Evolutionary conservation across 2,797 vertebrate genomes (phyloP), one percentile per base, ranked within the genome.

Genomic region (Chelon auratus): DNA sequence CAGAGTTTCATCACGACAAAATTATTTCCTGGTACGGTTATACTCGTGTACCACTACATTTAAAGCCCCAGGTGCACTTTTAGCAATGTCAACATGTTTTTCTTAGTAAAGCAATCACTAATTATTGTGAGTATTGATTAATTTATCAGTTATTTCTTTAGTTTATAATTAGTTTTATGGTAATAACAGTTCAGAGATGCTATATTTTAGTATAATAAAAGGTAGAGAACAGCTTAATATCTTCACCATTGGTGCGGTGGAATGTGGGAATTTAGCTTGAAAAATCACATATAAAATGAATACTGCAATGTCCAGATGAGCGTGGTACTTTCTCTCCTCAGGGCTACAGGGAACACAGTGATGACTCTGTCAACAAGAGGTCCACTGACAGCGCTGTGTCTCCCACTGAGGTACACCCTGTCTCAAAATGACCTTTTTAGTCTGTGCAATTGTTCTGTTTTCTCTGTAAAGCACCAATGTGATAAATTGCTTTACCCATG

Each of bases 311-410:
- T 36, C 30, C 5, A 14, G 6, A 30, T 17, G 50, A 33, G 0
- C 22, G 8, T 3, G 7, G 20, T 22, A 10, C 26, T 52, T 40
- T 39, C 22, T 69, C n/a, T 67, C 37, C 45, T 48, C 62, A 89
- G 87, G 45, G 82, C 56, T 47, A 82, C 59, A 74, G 74, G 45
- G 85, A 85, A 9, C 80, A 77, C 62, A 37, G 59, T 9, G 73
- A 81, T 8, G 78, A 82, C 45, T 40, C 70, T 14, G 9, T 1
- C 1, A 73, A 85, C 55, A 81, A 73, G 62, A 83, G 72, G 56
- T 54, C 59, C 6, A 12, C 20, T 15, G 77, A 77, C 51, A 47
- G 39, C 60, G 43, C 75, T 1, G 4, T 20, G 1, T 39, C 52
- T 17, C 13, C 64, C 14, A 0, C 47, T 56, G 33, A 75, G 73